A percentile compares a stretch with the other conserved stretches of the same genome.
These are phyloP conservation scores for Cynaeus angustus DNA, from an alignment of 2,888 invertebrate species.

Conservation along the genomic window DNA sequence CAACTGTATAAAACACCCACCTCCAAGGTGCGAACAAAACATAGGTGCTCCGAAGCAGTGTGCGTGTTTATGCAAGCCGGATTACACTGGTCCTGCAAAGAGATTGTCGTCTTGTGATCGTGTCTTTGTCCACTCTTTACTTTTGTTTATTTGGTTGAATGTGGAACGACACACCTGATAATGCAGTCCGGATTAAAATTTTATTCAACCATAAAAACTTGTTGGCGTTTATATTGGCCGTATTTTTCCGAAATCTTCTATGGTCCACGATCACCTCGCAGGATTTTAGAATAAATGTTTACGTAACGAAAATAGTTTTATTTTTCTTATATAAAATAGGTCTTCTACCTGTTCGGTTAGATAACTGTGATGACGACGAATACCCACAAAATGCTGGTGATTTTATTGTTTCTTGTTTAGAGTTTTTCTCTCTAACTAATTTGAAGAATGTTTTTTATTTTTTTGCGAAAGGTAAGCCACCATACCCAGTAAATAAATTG, in stretches of 20 bases:
- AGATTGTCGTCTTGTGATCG: slow-evolving; percentile 10
- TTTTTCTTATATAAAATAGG: too few relatives aligned
- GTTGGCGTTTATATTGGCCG: slow-evolving; percentile 55
- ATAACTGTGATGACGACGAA: too few relatives aligned
- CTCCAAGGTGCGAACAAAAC: slow-evolving; percentile 59
- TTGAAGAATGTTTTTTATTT: too few relatives aligned
- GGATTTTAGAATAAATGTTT: slow-evolving; percentile 53
- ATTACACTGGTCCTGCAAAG: slow-evolving; percentile 28
- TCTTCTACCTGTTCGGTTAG: too few relatives aligned
- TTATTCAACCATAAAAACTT: slow-evolving; percentile 62
- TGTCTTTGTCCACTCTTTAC: slow-evolving; percentile 5
- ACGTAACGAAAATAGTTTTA: slow-evolving; percentile 25
- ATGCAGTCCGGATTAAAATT: slow-evolving; percentile 62
- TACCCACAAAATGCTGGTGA: too few relatives aligned
- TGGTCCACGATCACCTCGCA: slow-evolving; percentile 48
- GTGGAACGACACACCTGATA: slow-evolving; percentile 61
- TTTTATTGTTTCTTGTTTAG: too few relatives aligned
- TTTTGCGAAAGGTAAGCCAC: too few relatives aligned
- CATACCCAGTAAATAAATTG: not conserved
- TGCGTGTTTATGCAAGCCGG: slow-evolving; percentile 56
- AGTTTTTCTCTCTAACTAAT: too few relatives aligned
- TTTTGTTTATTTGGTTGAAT: slow-evolving; percentile 54
- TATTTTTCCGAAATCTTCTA: slow-evolving; percentile 48
- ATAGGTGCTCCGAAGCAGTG: slow-evolving; percentile 54
- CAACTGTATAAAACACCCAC: slow-evolving; percentile 62